Percentiles rank a stretch among this genome's conserved stretches.
These are phyloP conservation scores for Macroramphosus scolopax DNA, from an alignment of 2,797 vertebrate species.

Conservation along the genomic window DNA sequence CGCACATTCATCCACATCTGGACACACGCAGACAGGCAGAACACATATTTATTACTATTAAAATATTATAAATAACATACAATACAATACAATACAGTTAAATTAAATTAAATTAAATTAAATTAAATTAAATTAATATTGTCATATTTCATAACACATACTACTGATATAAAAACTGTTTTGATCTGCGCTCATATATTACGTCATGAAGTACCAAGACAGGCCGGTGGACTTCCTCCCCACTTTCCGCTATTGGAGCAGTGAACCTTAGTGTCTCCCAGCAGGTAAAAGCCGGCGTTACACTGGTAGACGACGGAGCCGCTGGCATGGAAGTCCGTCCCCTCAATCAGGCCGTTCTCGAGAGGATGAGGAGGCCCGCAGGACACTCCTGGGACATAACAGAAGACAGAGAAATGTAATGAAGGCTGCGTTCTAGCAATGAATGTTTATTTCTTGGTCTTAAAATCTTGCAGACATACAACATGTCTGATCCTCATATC, in stretches of 20 bases:
- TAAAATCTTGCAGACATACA: too few relatives aligned
- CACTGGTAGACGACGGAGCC: constrained; percentile 90
- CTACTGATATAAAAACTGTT: constrained; percentile 1
- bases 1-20: constrained; percentile 95
- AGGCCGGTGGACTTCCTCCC: constrained; percentile 87
- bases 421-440: not conserved
- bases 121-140: too few relatives aligned
- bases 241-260: constrained; percentile 90
- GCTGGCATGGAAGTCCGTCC: constrained; percentile 86
- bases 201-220: constrained; percentile 81
- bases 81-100: too few relatives aligned
- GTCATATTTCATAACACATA: too few relatives aligned
- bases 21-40: constrained; percentile 12
- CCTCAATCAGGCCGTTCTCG: constrained; percentile 88
- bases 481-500: too few relatives aligned
- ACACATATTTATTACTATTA: too few relatives aligned
- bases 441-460: too few relatives aligned
- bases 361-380: constrained; percentile 86
- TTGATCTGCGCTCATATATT: not conserved
- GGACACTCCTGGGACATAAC: constrained; percentile 82
- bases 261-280: constrained; percentile 89
- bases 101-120: too few relatives aligned
- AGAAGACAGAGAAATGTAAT: not conserved
- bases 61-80: too few relatives aligned
- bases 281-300: constrained; percentile 89